Evolutionary conservation across 1,140 invertebrate genomes (phyloP).

Genomic region (Ruditapes philippinarum): DNA sequence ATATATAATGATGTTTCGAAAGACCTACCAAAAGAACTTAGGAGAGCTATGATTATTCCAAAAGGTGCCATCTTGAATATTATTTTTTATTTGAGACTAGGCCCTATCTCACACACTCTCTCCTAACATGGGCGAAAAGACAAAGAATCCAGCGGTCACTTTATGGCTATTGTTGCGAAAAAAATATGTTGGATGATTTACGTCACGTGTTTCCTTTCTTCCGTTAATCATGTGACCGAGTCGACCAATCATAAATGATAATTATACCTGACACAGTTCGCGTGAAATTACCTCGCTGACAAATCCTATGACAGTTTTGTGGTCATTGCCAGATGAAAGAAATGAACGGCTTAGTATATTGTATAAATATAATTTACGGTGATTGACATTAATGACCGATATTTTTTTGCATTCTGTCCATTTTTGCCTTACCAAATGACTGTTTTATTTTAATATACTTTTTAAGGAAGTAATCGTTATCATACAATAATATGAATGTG

Average conservation of each 20-base stretch:
- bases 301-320: slow-evolving; percentile 5
- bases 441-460: no score
- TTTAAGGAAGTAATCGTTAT: no score
- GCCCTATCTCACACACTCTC: neutral
- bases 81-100: neutral
- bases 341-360: neutral
- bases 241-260: neutral
- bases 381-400: neutral
- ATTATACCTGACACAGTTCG: neutral
- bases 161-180: neutral
- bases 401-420: no score
- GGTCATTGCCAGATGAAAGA: neutral
- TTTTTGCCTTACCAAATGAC: no score
- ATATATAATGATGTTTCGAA: no score
- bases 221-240: neutral
- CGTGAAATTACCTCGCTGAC: neutral
- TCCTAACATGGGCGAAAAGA: neutral
- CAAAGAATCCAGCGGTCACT: neutral
- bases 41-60: neutral
- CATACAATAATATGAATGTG: no score
- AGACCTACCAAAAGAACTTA: neutral
- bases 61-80: neutral
- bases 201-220: neutral
- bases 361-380: neutral
- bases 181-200: slow-evolving; percentile 17